phyloP scores from a whole-genome alignment of 2,888 invertebrate genomes.

The Brassicogethes aeneus region DNA sequence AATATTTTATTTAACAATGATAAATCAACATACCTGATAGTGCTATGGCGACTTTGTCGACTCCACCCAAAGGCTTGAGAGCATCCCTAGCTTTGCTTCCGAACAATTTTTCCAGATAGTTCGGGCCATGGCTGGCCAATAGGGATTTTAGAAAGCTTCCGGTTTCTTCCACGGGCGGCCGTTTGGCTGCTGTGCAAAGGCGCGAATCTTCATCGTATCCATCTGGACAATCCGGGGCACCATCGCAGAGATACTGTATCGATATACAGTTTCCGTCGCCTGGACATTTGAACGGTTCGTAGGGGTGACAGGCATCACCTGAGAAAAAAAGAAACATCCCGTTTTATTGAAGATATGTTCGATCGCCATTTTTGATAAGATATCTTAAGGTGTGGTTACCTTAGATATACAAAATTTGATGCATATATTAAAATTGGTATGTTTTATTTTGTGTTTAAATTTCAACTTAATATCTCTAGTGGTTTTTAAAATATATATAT shows the following conservation, averaged over 20 bases:
- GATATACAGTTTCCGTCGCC: conserved; percentile 91
- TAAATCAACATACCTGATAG: conserved; percentile 78
- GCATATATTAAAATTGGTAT: too few relatives aligned
- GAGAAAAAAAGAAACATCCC: conserved; percentile 28
- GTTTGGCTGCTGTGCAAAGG: conserved; percentile 91
- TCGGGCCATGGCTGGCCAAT: conserved; percentile 90
- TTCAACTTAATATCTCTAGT: too few relatives aligned
- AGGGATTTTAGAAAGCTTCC: conserved; percentile 91
- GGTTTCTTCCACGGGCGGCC: conserved; percentile 95
- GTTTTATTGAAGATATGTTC: too few relatives aligned
- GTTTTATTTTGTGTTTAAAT: too few relatives aligned
- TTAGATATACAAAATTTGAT: too few relatives aligned
- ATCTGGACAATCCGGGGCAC: conserved; percentile 87
- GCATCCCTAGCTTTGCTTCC: conserved; percentile 91
- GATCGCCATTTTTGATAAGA: too few relatives aligned
- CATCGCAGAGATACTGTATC: conserved; percentile 93
- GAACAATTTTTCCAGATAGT: conserved; percentile 93
- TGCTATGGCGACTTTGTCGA: conserved; percentile 92
- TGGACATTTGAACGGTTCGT: conserved; percentile 95
- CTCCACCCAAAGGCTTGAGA: conserved; percentile 83
- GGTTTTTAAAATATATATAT: too few relatives aligned
- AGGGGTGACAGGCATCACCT: conserved; percentile 80
- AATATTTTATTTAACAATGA: too few relatives aligned
- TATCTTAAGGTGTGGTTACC: too few relatives aligned
- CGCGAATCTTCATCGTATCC: conserved; percentile 93